Evolutionary conservation across 30 jellyfish, hydroid and myxozoan genomes (phyloP).

Genomic region (Hydra vulgaris): DNA sequence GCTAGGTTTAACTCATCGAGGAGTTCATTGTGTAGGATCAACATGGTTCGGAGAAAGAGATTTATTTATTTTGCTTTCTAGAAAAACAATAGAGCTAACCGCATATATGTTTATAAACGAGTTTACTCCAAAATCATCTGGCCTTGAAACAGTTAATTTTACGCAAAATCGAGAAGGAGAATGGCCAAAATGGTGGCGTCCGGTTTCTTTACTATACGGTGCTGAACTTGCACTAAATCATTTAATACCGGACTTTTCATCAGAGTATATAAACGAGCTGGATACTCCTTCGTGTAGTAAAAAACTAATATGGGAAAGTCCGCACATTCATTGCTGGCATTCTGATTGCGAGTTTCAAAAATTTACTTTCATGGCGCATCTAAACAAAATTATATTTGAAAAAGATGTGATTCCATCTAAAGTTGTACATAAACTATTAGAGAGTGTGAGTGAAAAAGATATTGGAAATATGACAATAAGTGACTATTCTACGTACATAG

Average conservation of each 20-base stretch:
- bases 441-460: not conserved
- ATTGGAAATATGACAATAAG: not conserved
- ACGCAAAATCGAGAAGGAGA: conserved; percentile 12
- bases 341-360: not conserved
- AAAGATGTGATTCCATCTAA: not conserved
- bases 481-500: not conserved
- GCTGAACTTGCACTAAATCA: conserved; percentile 25
- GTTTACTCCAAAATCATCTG: conserved; percentile 4
- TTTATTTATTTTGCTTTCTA: not conserved
- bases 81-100: conserved; percentile 7
- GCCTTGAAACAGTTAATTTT: conserved; percentile 18
- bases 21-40: conserved; percentile 29
- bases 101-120: conserved; percentile 8
- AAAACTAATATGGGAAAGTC: not conserved
- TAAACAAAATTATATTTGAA: not conserved
- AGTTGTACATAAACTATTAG: not conserved
- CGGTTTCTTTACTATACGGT: conserved; percentile 8
- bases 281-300: not conserved
- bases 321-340: not conserved
- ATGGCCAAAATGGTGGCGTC: conserved; percentile 33
- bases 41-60: conserved; percentile 24
- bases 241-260: not conserved
- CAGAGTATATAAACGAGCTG: not conserved
- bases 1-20: conserved; percentile 13
- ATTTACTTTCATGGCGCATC: not conserved